Evolutionary conservation across 1,140 invertebrate genomes (phyloP), one percentile per base, ranked within the genome.

Genomic region (Drosophila aff.): DNA sequence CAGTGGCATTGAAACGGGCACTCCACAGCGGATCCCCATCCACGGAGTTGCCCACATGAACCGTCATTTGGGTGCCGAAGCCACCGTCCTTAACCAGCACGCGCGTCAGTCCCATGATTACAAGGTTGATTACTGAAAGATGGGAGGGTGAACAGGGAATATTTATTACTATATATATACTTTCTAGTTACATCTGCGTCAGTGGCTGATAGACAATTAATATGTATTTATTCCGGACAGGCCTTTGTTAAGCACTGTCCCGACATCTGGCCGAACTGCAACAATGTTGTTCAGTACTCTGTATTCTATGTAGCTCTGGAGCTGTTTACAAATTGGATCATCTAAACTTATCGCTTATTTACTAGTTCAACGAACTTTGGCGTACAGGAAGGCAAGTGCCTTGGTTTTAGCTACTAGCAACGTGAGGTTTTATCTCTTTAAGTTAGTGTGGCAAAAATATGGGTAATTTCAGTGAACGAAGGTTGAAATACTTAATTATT

Each of bases 1-100:
- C 94, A 2, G 95, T 95, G 60, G 95, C 94, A 44, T 98, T 94
- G 84, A 97, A 96, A 58, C 96, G 78, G 2, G 97, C 95, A 76
- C 96, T 97, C 97, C 97, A 98, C 6, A 98, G 92, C 4, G 97
- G 96, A 92, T 97, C 95, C 2, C 95, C 96, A 82, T 96, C 96
- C 50, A 96, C 95, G 11, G 94, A 95, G 78, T 96, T 94, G 2
- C 95, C 95, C 7, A 96, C 95, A 91, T 97, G 95, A 36, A 95
- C 95, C 11, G 95, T 95, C 77, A 97, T 93, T 92, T 97, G 96
- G 18, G 96, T 96, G 15, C 96, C 95, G 87, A 97, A 96, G 13
- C 97, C 96, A 1, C 97, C 97, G 84, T 97, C 97, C 66, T 97
- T 91, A 33, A 82, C 68, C 31, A 92, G 67, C 38, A 92, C 52